phyloP scores from a whole-genome alignment of 2,797 vertebrate genomes.

The Buphagus erythrorhynchus region DNA sequence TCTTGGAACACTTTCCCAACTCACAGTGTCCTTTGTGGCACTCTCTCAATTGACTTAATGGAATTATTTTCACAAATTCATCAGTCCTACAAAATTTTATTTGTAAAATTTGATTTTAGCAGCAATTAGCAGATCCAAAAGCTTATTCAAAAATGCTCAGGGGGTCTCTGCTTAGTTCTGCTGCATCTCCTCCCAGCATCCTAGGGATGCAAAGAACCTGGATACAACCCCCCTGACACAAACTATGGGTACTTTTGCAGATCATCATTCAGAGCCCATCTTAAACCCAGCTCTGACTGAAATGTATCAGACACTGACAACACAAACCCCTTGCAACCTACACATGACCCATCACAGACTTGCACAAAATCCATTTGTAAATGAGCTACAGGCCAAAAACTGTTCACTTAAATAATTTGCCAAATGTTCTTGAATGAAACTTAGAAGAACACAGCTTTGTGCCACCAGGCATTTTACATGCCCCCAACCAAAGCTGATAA shows the following conservation, averaged over 20 bases:
- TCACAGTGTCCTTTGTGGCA: not conserved
- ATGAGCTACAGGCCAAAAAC: not conserved
- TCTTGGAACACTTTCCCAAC: not conserved
- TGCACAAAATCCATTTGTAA: not conserved
- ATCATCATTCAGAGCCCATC: not conserved
- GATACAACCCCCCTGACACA: not conserved
- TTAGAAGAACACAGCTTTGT: not conserved
- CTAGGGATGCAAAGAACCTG: not conserved
- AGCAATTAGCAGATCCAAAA: not conserved
- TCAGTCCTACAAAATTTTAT: slow-evolving; percentile 13
- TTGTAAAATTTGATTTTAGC: slow-evolving; percentile 2
- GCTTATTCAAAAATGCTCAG: not conserved
- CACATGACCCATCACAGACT: not conserved
- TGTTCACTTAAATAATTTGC: not conserved
- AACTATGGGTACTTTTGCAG: not conserved
- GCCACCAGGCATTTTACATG: not conserved
- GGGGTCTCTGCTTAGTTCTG: not conserved
- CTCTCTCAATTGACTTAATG: slow-evolving; percentile 25
- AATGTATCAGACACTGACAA: not conserved
- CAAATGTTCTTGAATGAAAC: not conserved
- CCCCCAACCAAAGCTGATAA: not conserved
- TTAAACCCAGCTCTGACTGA: not conserved
- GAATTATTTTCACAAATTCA: slow-evolving; percentile 25
- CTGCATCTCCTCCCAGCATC: not conserved
- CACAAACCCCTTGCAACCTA: not conserved